Evolutionary conservation across 2,113 vertebrate genomes (phyloP).

Genomic region (Piaya cayana): DNA sequence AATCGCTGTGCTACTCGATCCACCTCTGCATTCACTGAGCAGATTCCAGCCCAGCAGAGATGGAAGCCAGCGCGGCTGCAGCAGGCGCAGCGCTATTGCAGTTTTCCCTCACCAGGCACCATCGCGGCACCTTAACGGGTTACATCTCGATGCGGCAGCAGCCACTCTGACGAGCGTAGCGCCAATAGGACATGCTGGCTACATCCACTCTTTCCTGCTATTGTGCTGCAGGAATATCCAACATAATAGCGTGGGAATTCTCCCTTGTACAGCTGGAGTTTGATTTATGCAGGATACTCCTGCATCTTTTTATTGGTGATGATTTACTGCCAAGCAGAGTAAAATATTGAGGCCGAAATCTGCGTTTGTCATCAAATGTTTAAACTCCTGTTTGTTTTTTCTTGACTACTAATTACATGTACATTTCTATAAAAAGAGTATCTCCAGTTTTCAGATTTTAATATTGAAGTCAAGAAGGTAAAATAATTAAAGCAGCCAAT

Average conservation of each 20-base stretch:
- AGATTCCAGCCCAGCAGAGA: background rate
- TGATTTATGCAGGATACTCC: background rate
- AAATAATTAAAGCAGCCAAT: conserved; percentile 20
- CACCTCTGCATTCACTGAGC: background rate
- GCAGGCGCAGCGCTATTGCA: rapidly evolving
- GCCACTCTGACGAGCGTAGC: rapidly evolving
- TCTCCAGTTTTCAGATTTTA: background rate
- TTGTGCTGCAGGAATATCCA: background rate
- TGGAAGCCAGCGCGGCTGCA: background rate
- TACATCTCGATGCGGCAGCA: background rate
- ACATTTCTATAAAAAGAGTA: background rate
- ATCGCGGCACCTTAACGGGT: background rate
- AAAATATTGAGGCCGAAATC: conserved; percentile 46
- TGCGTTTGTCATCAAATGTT: conserved; percentile 26
- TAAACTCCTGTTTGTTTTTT: background rate
- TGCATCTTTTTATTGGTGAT: background rate
- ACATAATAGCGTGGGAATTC: rapidly evolving
- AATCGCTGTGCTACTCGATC: background rate
- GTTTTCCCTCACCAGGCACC: background rate
- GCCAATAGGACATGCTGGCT: background rate
- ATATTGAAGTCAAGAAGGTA: conserved; percentile 5
- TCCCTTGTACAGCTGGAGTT: background rate
- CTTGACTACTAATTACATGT: background rate
- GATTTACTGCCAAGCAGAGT: background rate
- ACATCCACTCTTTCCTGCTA: background rate